A percentile compares a stretch with the other conserved stretches of the same genome.
phyloP scores from a whole-genome alignment of 2,888 invertebrate species.

The Macaria notata region DNA sequence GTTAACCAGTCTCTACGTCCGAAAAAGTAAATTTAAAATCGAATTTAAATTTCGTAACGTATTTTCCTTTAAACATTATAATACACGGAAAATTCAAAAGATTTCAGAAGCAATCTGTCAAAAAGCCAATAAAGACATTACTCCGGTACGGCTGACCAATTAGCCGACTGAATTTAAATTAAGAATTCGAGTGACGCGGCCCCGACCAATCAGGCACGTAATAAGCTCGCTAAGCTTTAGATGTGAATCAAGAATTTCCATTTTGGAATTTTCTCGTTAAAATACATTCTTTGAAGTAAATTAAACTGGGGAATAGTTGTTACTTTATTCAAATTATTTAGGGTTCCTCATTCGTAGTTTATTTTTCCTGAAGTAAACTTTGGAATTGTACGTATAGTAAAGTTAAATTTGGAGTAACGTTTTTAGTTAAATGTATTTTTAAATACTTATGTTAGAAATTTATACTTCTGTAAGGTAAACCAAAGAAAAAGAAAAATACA shows the following conservation, averaged over 20 bases:
- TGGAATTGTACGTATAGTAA: too few species aligned
- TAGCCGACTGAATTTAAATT: slow-evolving; percentile 49
- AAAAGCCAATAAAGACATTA: slow-evolving; percentile 45
- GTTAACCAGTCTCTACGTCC: too few species aligned
- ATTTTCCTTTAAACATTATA: background rate
- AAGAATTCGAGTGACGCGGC: slow-evolving; percentile 42
- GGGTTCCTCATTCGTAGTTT: too few species aligned
- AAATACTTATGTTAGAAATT: too few species aligned
- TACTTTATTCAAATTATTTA: too few species aligned
- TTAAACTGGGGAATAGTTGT: background rate
- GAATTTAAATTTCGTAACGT: too few species aligned
- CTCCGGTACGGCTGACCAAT: slow-evolving; percentile 40
- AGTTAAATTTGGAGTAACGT: too few species aligned
- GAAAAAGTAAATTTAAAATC: too few species aligned
- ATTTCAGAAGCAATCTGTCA: slow-evolving; percentile 38
- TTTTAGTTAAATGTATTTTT: too few species aligned
- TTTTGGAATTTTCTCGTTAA: slow-evolving; percentile 23
- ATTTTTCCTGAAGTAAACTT: too few species aligned
- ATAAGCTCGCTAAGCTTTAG: slow-evolving; percentile 46
- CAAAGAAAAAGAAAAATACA: too few species aligned
- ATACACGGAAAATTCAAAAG: slow-evolving; percentile 16
- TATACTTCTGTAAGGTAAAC: too few species aligned
- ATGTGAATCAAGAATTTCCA: slow-evolving; percentile 37
- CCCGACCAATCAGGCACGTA: slow-evolving; percentile 44
- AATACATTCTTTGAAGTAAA: slow-evolving; percentile 11